phyloP scores from a whole-genome alignment of 2,888 invertebrate genomes.

The Eledone cirrhosa region DNA sequence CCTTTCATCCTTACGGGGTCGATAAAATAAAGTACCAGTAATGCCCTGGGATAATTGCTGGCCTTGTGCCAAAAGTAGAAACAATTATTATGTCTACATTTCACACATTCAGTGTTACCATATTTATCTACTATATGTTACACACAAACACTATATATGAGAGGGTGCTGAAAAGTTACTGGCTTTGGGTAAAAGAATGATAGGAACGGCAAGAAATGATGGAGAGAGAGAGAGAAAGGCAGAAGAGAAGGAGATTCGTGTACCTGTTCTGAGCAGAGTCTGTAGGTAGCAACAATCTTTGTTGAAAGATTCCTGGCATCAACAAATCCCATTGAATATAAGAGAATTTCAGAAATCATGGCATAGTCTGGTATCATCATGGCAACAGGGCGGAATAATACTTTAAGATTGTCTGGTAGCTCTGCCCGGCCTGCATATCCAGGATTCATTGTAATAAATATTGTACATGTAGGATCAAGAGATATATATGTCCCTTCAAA shows the following conservation, averaged over 20 bases:
- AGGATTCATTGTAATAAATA: slow-evolving; percentile 68
- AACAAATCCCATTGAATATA: slow-evolving; percentile 68
- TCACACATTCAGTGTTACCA: no score
- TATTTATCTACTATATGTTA: no score
- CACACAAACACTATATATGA: no score
- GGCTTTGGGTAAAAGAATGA: neutral
- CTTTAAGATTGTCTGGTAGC: slow-evolving; percentile 67
- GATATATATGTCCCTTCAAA: slow-evolving; percentile 66
- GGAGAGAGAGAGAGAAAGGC: neutral
- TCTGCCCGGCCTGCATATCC: slow-evolving; percentile 66
- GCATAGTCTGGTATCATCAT: slow-evolving; percentile 68
- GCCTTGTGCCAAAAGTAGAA: no score
- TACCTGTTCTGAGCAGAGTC: slow-evolving; percentile 65
- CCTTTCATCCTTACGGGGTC: no score
- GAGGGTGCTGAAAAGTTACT: neutral
- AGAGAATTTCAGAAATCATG: slow-evolving; percentile 66
- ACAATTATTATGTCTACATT: no score
- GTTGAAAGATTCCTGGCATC: slow-evolving; percentile 62
- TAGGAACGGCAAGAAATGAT: neutral
- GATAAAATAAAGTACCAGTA: no score
- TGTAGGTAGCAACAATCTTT: slow-evolving; percentile 66
- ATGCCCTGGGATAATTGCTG: no score
- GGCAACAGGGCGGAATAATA: slow-evolving; percentile 66
- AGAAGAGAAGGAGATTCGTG: neutral
- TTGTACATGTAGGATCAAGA: slow-evolving; percentile 65